These are phyloP conservation scores for Atta cephalotes DNA, from an alignment of 1,140 invertebrate species.

Conservation along the genomic window DNA sequence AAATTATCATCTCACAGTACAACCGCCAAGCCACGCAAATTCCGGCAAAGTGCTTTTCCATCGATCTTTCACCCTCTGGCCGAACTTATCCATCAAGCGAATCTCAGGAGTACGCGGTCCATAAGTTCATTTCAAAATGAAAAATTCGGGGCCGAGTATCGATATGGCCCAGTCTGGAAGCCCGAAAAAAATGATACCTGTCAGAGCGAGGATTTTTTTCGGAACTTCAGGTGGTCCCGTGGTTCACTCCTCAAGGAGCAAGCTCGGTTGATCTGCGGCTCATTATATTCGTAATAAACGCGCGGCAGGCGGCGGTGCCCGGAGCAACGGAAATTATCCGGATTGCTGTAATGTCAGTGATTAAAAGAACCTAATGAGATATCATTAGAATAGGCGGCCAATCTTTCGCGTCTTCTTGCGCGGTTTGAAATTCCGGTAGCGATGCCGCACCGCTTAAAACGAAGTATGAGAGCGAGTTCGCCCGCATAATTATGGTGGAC, in stretches of 20 bases:
- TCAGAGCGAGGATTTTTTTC: constrained; percentile 57
- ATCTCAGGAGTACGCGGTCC: constrained; percentile 5
- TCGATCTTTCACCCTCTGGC: neutral
- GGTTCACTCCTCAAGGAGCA: neutral
- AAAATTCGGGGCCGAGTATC: constrained; percentile 60
- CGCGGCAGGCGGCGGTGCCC: constrained; percentile 61
- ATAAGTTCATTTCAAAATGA: constrained; percentile 59
- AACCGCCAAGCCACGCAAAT: neutral
- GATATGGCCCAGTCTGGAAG: constrained; percentile 16
- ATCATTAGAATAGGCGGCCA: constrained; percentile 79
- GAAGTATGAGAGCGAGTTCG: constrained; percentile 62
- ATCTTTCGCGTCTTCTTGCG: constrained; percentile 67
- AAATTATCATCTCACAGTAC: neutral
- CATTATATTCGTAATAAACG: constrained; percentile 76
- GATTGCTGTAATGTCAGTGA: constrained; percentile 82
- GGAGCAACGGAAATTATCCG: constrained; percentile 78
- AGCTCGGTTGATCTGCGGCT: constrained; percentile 60
- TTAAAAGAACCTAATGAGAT: constrained; percentile 84
- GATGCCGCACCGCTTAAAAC: constrained; percentile 58
- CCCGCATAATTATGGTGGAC: constrained; percentile 64
- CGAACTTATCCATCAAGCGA: constrained; percentile 39
- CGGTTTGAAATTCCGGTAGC: constrained; percentile 65
- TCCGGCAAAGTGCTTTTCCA: neutral
- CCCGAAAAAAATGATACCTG: constrained; percentile 58
- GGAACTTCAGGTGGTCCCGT: constrained; percentile 46